Base-by-base conservation (phyloP, 2,797 vertebrate species). In the Eulemur coronatus region DNA sequence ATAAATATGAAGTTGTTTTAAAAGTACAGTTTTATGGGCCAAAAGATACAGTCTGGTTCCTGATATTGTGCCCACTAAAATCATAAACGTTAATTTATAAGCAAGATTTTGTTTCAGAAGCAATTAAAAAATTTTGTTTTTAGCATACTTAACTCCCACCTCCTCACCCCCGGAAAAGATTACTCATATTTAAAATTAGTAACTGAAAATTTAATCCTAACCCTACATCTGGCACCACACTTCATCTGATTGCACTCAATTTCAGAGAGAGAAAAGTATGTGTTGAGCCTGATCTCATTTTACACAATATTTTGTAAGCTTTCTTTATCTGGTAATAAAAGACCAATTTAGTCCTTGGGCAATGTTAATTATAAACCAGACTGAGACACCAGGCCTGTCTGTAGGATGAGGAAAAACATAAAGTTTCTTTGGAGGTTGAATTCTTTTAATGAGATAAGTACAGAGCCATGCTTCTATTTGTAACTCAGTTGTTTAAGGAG, bases 121-220 rank as follows among this genome's bases (percentile, higher is more conserved):
- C 33, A 87, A 94, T 95, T 93, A 76, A 61, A 88, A 84, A 41
- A 46, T 86, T 88, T 81, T 43, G 30, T 95, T 52, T 43, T 38
- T 46, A 50, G 61, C 48, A 90, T 88, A 48, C 15, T 93, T 91
- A 69, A 22, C 81, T 96, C 86, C 89, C 91, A 95, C 91, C 95
- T 95, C 28, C 50, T 96, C 30, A 48, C 5, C 57, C 8, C 10
- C 48, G 26, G 93, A 98, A 90, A 93, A 97, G 84, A 93, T 82
- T 89, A 94, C 72, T 95, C 76, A 92, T 48, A 87, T 88, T 97
- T 98, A 96, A 95, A 97, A 96, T 94, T 94, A 50, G 96, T 96
- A 97, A 95, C 92, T 92, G 89, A 97, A 97, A 98, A 97, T 97
- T 98, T 79, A 81, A 94, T 97, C 73, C 80, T 57, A 97, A 98